Base-by-base conservation (phyloP, 1,140 invertebrate genomes). In the Pseudomyrmex cubaensis region DNA sequence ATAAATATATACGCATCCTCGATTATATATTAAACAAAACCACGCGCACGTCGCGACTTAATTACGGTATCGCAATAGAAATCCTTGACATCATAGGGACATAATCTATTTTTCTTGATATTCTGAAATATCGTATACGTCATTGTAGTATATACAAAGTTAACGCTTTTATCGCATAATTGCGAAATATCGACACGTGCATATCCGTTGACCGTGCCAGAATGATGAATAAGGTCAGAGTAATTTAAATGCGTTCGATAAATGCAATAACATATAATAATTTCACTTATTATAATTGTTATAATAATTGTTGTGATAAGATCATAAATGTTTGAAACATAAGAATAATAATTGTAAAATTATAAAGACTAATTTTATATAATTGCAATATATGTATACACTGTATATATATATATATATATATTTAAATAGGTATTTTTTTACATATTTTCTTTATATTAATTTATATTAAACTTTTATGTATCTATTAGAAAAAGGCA, bases 91-190 rank as follows among this genome's bases (percentile, higher is more conserved):
- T 7, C 48, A 25, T 77, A 17, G 46, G 46, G 20, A 13, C 52
- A 67, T 25, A 48, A 35, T 70, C 35, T 13, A 20, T 70, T 80
- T 80, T 80, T 70, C 54, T 59, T 80, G 44, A 50, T 22, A 80
- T 72, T 59, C 12, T 78, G 57, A 70, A 48, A 62, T 77, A 56
- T 25, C 4, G 48, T 46, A 4, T n/a, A 48, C 12, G 5, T 15
- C 2, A 15, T 25, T 12, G 48, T 76, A 63, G 59, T 9, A n/a
- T 35, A 63, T 22, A 12, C 4, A 76, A 66, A 74, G 13, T 52
- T 64, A 12, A 35, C 9, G 13, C 22, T 9, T 8, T 22, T 54
- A 64, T 77, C 1, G 50, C 25, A 66, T 76, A 59, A 17, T 59
- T 59, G 20, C 20, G 13, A 66, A 35, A 25, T 20, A 48, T 62